Conservation (phyloP, 2,888 invertebrate species). For the Congeria kusceri region DNA sequence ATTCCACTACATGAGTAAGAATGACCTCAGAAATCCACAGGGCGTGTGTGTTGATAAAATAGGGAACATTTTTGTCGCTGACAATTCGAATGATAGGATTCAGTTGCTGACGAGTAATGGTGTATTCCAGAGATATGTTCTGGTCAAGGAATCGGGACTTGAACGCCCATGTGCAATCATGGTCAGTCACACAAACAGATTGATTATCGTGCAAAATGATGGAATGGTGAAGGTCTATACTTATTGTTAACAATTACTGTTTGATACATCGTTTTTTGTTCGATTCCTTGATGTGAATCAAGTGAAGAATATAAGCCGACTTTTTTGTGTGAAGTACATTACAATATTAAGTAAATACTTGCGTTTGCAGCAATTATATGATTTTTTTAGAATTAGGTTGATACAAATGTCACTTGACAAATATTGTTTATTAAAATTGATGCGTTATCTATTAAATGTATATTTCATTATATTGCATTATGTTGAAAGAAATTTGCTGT, state of each 20-base stretch:
- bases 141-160: conserved; percentile 73
- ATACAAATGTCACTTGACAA: too few species aligned
- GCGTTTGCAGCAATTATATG: too few species aligned
- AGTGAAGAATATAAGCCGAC: too few species aligned
- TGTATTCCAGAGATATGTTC: conserved; percentile 73
- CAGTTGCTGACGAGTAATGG: conserved; percentile 76
- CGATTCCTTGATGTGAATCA: too few species aligned
- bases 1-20: conserved; percentile 70
- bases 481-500: too few species aligned
- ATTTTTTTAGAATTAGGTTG: too few species aligned
- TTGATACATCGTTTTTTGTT: too few species aligned
- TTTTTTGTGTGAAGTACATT: too few species aligned
- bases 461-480: too few species aligned
- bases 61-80: conserved; percentile 78
- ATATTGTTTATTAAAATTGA: too few species aligned
- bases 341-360: too few species aligned
- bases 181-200: conserved; percentile 71
- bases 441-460: too few species aligned
- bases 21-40: conserved; percentile 71
- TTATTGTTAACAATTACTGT: conserved; percentile 62
- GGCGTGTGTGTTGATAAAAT: conserved; percentile 77
- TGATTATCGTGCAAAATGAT: conserved; percentile 79
- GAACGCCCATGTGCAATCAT: conserved; percentile 76
- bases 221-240: conserved; percentile 80
- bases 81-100: conserved; percentile 74